A percentile compares a stretch with the other conserved stretches of the same genome.
phyloP scores from a whole-genome alignment of 2,888 invertebrate species.

The Erannis defoliaria region DNA sequence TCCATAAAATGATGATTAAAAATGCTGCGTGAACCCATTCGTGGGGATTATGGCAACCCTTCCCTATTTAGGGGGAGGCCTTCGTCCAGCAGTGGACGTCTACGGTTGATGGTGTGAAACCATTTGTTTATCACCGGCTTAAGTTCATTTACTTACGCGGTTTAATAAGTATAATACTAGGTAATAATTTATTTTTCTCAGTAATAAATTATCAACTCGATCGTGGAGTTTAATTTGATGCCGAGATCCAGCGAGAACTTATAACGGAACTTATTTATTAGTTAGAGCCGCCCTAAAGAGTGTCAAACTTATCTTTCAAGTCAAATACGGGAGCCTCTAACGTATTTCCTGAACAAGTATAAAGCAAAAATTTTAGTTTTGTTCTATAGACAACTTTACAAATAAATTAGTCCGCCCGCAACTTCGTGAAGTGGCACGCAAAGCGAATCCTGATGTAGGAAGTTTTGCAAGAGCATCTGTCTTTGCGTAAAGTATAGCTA shows the following conservation, averaged over 20 bases:
- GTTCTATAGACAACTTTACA: background rate
- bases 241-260: slow-evolving; percentile 17
- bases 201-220: slow-evolving; percentile 28
- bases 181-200: slow-evolving; percentile 9
- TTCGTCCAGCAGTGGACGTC: too few species aligned
- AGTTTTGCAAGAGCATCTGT: slow-evolving; percentile 22
- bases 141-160: background rate
- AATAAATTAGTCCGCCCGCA: slow-evolving; percentile 3
- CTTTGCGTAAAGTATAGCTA: slow-evolving; percentile 3
- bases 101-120: too few species aligned
- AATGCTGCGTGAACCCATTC: too few species aligned
- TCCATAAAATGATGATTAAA: too few species aligned
- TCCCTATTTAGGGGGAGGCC: too few species aligned
- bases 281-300: slow-evolving; percentile 22
- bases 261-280: slow-evolving; percentile 42
- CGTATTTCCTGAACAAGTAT: background rate
- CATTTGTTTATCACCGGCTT: too few species aligned
- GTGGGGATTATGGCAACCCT: too few species aligned
- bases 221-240: slow-evolving; percentile 31
- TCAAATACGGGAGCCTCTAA: background rate
- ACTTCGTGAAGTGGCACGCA: slow-evolving; percentile 33
- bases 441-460: slow-evolving; percentile 29
- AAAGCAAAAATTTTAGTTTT: background rate
- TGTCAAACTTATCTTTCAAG: background rate
- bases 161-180: background rate